These are phyloP conservation scores for Gryon sp. DNA, from an alignment of 1,140 invertebrate species.

Conservation along the genomic window DNA sequence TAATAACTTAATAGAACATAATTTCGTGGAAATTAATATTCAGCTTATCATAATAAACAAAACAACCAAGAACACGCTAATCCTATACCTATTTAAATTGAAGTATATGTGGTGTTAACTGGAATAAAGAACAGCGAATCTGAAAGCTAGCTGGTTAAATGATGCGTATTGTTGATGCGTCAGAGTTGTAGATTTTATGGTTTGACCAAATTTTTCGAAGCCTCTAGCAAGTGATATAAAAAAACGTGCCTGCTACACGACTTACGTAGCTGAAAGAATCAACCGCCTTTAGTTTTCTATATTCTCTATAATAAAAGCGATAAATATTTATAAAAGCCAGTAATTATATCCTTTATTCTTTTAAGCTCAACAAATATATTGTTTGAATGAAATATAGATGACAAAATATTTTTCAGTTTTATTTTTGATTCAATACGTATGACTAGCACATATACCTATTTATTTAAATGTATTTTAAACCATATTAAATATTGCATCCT, in stretches of 20 bases:
- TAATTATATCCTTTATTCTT: slow-evolving; percentile 49
- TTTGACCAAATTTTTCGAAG: slow-evolving; percentile 69
- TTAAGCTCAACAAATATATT: slow-evolving; percentile 44
- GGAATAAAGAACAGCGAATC: slow-evolving; percentile 53
- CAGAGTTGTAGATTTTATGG: slow-evolving; percentile 65
- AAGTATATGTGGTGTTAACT: slow-evolving; percentile 34
- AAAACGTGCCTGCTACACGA: slow-evolving; percentile 79
- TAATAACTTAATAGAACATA: no score
- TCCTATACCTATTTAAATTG: slow-evolving; percentile 24
- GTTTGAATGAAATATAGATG: slow-evolving; percentile 26
- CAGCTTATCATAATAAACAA: slow-evolving; percentile 28
- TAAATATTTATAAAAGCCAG: slow-evolving; percentile 63
- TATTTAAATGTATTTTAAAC: no score
- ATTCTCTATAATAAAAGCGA: slow-evolving; percentile 66
- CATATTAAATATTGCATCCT: no score
- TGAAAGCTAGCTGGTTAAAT: slow-evolving; percentile 54
- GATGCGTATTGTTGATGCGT: slow-evolving; percentile 61
- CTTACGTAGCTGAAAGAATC: slow-evolving; percentile 74
- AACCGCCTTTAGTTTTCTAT: slow-evolving; percentile 77
- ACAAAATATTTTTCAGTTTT: no score
- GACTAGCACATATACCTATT: no score
- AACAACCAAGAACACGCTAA: slow-evolving; percentile 52
- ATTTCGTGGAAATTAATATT: slow-evolving; percentile 35
- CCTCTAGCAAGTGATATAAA: slow-evolving; percentile 79
- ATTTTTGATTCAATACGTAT: no score